These are phyloP conservation scores for Reticulitermes speratus DNA, from an alignment of 1,140 invertebrate genomes.

Conservation along the genomic window DNA sequence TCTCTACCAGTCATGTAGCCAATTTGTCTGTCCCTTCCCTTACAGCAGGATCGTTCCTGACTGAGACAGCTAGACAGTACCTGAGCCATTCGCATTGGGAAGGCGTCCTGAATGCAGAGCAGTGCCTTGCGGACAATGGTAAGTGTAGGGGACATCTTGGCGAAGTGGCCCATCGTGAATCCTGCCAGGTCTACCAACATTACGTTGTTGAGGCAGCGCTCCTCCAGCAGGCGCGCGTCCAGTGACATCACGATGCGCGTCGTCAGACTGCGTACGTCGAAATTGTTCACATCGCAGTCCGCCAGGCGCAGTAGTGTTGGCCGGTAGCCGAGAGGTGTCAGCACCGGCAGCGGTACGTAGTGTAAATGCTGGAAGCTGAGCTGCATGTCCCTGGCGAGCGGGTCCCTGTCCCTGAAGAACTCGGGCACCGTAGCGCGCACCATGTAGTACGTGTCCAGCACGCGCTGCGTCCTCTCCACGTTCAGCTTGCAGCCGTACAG, in stretches of 20 bases:
- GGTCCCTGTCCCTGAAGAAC: slow-evolving; percentile 51
- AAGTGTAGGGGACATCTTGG: slow-evolving; percentile 47
- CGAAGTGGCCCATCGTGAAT: slow-evolving; percentile 45
- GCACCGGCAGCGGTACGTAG: slow-evolving; percentile 46
- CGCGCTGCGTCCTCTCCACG: slow-evolving; percentile 52
- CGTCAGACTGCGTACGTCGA: slow-evolving; percentile 46
- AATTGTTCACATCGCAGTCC: slow-evolving; percentile 45
- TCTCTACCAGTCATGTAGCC: too few relatives aligned
- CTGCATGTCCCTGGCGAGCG: slow-evolving; percentile 45
- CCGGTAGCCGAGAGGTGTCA: slow-evolving; percentile 49
- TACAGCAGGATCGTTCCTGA: too few relatives aligned
- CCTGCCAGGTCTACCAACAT: slow-evolving; percentile 41
- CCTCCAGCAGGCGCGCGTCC: slow-evolving; percentile 46
- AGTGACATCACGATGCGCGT: slow-evolving; percentile 49
- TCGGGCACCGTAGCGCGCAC: slow-evolving; percentile 50
- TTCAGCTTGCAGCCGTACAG: slow-evolving; percentile 57
- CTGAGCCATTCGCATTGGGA: slow-evolving; percentile 47
- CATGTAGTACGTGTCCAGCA: slow-evolving; percentile 52
- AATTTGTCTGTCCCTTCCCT: too few relatives aligned
- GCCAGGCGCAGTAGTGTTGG: slow-evolving; percentile 46
- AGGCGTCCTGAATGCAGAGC: slow-evolving; percentile 49
- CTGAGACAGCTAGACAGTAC: too few relatives aligned
- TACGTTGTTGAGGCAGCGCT: slow-evolving; percentile 48
- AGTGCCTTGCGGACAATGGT: slow-evolving; percentile 45
- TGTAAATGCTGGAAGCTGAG: slow-evolving; percentile 45